These are phyloP conservation scores for Callosobruchus maculatus DNA, from an alignment of 2,888 invertebrate species.

Conservation along the genomic window DNA sequence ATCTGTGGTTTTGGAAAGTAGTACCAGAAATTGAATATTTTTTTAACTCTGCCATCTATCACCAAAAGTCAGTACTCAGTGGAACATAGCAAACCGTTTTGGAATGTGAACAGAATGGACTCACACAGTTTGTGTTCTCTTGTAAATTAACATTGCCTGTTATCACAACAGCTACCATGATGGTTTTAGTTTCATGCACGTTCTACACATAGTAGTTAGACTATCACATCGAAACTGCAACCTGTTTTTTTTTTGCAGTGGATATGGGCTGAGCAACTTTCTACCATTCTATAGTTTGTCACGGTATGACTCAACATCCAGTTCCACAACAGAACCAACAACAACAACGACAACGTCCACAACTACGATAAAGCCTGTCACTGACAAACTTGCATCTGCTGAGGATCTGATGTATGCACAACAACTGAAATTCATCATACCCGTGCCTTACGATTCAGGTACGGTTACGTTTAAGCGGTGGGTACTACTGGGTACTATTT, in stretches of 20 bases:
- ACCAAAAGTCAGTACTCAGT: too few relatives aligned
- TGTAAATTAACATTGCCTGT: too few relatives aligned
- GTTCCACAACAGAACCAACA: conserved; percentile 24
- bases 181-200: too few relatives aligned
- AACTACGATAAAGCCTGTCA: conserved; percentile 14
- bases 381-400: conserved; percentile 14
- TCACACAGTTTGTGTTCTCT: too few relatives aligned
- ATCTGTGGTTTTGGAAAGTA: too few relatives aligned
- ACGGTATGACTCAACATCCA: not conserved
- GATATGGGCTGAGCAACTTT: conserved; percentile 21
- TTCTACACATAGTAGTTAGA: too few relatives aligned
- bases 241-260: conserved; percentile 1
- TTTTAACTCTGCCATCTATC: too few relatives aligned
- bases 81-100: too few relatives aligned
- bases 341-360: conserved; percentile 24
- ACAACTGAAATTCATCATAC: conserved; percentile 44
- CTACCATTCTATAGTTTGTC: conserved; percentile 19
- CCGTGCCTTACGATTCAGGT: conserved; percentile 33
- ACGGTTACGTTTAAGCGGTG: not conserved
- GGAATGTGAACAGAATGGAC: too few relatives aligned
- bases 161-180: too few relatives aligned
- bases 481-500: not conserved
- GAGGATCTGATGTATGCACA: conserved; percentile 29
- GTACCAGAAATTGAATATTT: too few relatives aligned
- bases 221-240: too few relatives aligned